These are phyloP conservation scores for Corticium candelabrum DNA, from an alignment of 37 sponge, comb jelly and placozoan species.

Conservation along the genomic window DNA sequence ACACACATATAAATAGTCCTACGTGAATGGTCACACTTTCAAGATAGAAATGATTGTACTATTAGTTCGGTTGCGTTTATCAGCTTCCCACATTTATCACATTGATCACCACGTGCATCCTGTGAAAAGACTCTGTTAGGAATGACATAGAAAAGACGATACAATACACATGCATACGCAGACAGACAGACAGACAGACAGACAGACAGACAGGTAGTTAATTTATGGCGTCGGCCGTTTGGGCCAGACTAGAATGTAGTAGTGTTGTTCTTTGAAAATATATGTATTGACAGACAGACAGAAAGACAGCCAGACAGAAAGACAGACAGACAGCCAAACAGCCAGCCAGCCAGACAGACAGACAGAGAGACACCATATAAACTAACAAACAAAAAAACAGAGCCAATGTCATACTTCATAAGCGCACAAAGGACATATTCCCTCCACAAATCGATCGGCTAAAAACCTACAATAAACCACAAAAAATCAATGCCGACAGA, in stretches of 20 bases:
- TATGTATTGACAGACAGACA: too few relatives aligned
- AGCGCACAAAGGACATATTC: conserved; percentile 62
- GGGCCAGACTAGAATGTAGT: too few relatives aligned
- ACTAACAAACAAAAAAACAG: neutral
- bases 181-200: too few relatives aligned
- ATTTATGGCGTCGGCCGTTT: too few relatives aligned
- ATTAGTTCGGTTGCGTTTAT: conserved; percentile 92
- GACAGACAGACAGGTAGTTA: too few relatives aligned
- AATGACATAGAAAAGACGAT: too few relatives aligned
- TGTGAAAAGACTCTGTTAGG: conserved; percentile 8
- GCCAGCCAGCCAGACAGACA: too few relatives aligned
- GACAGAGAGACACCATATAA: neutral
- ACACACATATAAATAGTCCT: neutral
- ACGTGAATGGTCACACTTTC: neutral
- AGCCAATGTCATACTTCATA: neutral
- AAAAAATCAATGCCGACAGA: neutral
- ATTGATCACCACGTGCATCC: conserved; percentile 98
- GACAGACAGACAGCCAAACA: too few relatives aligned
- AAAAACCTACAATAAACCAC: conserved; percentile 53
- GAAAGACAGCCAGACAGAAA: too few relatives aligned
- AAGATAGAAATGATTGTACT: conserved; percentile 14
- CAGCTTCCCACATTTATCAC: conserved; percentile 94
- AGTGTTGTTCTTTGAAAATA: too few relatives aligned
- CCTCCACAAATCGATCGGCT: conserved; percentile 96
- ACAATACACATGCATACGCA: too few relatives aligned